Conservation (phyloP, 1,140 invertebrate species). For the Bombus consobrinus region DNA sequence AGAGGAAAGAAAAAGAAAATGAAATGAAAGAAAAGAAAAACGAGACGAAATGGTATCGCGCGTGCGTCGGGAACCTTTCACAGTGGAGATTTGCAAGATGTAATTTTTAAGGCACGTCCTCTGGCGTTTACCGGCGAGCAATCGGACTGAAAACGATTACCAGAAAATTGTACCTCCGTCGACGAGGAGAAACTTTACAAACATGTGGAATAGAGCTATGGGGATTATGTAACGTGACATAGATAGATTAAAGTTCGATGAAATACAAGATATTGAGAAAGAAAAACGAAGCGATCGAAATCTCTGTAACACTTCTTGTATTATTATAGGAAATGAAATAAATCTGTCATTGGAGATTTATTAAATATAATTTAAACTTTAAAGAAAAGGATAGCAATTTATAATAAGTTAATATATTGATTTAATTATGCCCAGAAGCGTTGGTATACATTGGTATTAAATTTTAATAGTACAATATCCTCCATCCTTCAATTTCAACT, state of each 20-base stretch:
- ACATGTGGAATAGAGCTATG: not conserved
- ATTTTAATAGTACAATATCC: not conserved
- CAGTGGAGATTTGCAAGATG: constrained; percentile 1
- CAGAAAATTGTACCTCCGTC: constrained; percentile 3
- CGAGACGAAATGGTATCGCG: not conserved
- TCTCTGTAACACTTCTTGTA: not conserved
- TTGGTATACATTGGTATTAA: too few relatives aligned
- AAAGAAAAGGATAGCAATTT: not conserved
- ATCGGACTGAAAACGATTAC: constrained; percentile 22
- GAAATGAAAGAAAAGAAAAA: not conserved
- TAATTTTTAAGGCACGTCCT: constrained; percentile 26
- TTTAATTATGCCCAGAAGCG: not conserved
- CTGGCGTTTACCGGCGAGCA: not conserved
- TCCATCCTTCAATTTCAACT: not conserved
- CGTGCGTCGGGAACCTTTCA: not conserved
- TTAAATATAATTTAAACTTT: not conserved
- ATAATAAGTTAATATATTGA: not conserved
- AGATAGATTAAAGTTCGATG: constrained; percentile 3
- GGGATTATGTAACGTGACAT: constrained; percentile 14
- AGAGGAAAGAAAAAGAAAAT: too few relatives aligned
- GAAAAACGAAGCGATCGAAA: not conserved
- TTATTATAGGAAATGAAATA: not conserved
- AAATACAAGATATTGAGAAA: not conserved
- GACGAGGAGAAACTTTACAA: not conserved
- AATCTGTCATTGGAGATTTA: not conserved